Evolutionary conservation across 2,888 invertebrate genomes (phyloP).

Genomic region (Pterostichus madidus): DNA sequence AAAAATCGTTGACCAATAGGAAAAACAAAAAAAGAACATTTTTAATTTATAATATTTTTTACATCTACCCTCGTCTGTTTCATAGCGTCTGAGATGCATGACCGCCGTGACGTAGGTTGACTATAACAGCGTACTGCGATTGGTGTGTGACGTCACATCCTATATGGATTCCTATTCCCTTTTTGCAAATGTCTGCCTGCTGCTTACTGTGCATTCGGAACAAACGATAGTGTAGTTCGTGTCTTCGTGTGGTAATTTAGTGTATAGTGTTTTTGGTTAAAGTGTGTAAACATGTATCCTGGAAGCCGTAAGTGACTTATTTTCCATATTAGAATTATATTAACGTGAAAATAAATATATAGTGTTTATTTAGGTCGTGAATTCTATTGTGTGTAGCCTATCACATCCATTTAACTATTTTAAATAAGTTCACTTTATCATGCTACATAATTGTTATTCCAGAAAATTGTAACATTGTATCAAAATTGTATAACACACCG

Average conservation of each 20-base stretch:
- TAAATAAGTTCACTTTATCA: slow-evolving; percentile 34
- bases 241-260: slow-evolving; percentile 68
- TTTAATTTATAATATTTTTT: slow-evolving; percentile 5
- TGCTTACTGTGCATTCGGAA: slow-evolving; percentile 64
- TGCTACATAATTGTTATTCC: not conserved
- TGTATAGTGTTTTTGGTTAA: slow-evolving; percentile 74
- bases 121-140: slow-evolving; percentile 38
- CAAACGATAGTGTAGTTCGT: slow-evolving; percentile 62
- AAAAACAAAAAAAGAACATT: slow-evolving; percentile 35
- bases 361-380: slow-evolving; percentile 67
- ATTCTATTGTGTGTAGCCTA: slow-evolving; percentile 55
- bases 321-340: slow-evolving; percentile 63
- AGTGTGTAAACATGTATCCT: slow-evolving; percentile 75
- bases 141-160: slow-evolving; percentile 74
- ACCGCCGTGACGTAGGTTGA: slow-evolving; percentile 29
- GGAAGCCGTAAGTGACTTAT: slow-evolving; percentile 75
- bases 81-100: not conserved
- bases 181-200: slow-evolving; percentile 77
- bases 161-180: slow-evolving; percentile 69
- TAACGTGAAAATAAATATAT: slow-evolving; percentile 40
- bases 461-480: not conserved
- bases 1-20: slow-evolving; percentile 28
- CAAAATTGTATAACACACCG: not conserved
- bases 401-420: slow-evolving; percentile 56
- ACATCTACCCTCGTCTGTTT: slow-evolving; percentile 16